These are phyloP conservation scores for Julus scanicus DNA, from an alignment of 2,888 invertebrate species.

Conservation along the genomic window DNA sequence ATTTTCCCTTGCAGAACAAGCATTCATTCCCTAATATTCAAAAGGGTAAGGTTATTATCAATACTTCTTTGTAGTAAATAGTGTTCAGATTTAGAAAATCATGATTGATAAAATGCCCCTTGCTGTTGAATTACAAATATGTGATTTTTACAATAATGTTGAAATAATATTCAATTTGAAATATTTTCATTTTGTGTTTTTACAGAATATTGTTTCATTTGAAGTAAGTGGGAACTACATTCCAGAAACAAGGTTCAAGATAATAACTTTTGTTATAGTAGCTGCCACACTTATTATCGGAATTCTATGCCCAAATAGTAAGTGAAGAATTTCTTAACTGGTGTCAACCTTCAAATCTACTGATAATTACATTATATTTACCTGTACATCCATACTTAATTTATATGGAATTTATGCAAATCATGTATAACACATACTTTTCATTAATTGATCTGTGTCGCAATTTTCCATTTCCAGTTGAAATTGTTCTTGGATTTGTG, in stretches of 20 bases:
- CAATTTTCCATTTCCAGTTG: constrained; percentile 65
- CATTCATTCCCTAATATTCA: constrained; percentile 88
- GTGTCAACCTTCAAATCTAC: too few relatives aligned
- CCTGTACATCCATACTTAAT: too few relatives aligned
- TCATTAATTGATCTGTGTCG: neutral
- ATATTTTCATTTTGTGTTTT: neutral
- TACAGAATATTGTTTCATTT: constrained; percentile 37
- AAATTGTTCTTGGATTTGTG: constrained; percentile 91
- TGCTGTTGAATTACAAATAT: too few relatives aligned
- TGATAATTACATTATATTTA: too few relatives aligned
- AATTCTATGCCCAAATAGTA: constrained; percentile 85
- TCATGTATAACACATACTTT: too few relatives aligned
- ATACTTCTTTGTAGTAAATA: neutral
- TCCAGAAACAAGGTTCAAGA: constrained; percentile 83
- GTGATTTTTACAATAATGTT: too few relatives aligned
- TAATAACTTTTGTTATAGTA: constrained; percentile 84
- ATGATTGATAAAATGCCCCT: too few relatives aligned
- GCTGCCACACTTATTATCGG: constrained; percentile 80
- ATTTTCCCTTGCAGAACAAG: constrained; percentile 96
- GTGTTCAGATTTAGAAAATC: neutral
- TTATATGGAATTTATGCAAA: too few relatives aligned
- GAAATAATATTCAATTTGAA: neutral
- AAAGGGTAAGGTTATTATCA: constrained; percentile 73
- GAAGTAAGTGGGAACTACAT: constrained; percentile 72
- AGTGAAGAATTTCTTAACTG: neutral